Evolutionary conservation across 2,888 invertebrate species (phyloP).

Genomic region (Drosophila limbata): DNA sequence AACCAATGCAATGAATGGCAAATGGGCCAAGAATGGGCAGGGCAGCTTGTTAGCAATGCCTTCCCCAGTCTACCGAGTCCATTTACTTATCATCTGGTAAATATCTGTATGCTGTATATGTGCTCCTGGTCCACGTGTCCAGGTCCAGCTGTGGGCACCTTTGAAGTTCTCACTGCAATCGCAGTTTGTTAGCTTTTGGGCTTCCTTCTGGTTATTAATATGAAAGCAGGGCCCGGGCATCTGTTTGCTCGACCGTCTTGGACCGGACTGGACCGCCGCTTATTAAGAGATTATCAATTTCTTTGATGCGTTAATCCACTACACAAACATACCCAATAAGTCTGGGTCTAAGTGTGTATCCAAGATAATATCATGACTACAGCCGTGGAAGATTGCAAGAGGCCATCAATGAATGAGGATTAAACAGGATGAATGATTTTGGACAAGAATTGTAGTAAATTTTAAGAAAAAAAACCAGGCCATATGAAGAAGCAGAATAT

Average conservation of each 20-base stretch:
- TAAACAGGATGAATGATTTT: not conserved
- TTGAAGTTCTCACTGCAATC: conserved; percentile 59
- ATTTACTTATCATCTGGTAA: conserved; percentile 24
- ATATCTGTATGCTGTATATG: conserved; percentile 7
- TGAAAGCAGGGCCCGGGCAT: conserved; percentile 16
- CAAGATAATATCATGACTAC: conserved; percentile 1
- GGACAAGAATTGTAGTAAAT: not conserved
- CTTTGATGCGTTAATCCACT: conserved; percentile 72
- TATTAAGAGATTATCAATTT: conserved; percentile 80
- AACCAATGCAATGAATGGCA: conserved; percentile 23
- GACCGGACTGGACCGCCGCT: conserved; percentile 52
- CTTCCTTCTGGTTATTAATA: conserved; percentile 51
- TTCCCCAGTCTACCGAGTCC: not conserved
- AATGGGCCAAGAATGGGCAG: conserved; percentile 1
- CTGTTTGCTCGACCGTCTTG: conserved; percentile 56
- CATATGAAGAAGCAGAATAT: not conserved
- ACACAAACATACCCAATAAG: conserved; percentile 38
- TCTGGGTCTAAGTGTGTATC: not conserved
- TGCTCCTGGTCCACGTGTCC: conserved; percentile 53
- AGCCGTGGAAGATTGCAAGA: not conserved
- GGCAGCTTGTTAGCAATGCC: conserved; percentile 33
- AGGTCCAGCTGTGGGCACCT: conserved; percentile 51
- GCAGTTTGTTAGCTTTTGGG: conserved; percentile 69
- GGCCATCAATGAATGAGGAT: not conserved
- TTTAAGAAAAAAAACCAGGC: not conserved